Evolutionary conservation across 1,140 invertebrate species (phyloP).

Genomic region (Drosophila tsacasi): DNA sequence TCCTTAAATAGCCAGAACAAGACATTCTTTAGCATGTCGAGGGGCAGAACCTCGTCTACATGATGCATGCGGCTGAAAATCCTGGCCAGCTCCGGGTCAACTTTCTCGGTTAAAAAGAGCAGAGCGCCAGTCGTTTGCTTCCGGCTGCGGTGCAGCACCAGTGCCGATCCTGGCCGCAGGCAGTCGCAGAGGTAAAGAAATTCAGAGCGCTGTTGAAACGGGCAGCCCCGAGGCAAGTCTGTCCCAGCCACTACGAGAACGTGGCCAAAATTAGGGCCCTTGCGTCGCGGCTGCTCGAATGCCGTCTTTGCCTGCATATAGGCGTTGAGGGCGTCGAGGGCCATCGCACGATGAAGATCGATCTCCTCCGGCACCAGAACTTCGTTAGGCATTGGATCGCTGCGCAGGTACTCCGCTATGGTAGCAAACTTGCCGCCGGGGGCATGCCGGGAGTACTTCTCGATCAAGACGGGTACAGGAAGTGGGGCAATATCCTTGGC

Average conservation of each 20-base stretch:
- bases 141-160: conserved; percentile 40
- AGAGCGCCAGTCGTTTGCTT: conserved; percentile 16
- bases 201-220: conserved; percentile 33
- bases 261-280: conserved; percentile 21
- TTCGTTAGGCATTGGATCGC: conserved; percentile 1
- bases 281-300: neutral
- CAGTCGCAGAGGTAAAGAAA: conserved; percentile 63
- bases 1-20: conserved; percentile 16
- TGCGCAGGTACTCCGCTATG: conserved; percentile 6
- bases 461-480: conserved; percentile 38
- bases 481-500: conserved; percentile 12
- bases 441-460: conserved; percentile 8
- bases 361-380: conserved; percentile 24
- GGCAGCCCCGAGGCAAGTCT: neutral
- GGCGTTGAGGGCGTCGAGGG: conserved; percentile 28
- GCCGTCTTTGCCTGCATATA: conserved; percentile 5
- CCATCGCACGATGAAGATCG: conserved; percentile 20
- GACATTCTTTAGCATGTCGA: conserved; percentile 22
- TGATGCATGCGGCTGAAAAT: conserved; percentile 34
- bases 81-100: conserved; percentile 15
- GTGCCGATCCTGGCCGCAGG: conserved; percentile 27
- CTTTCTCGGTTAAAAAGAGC: conserved; percentile 20
- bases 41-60: conserved; percentile 41
- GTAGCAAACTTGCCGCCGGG: conserved; percentile 12
- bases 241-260: conserved; percentile 46